These are phyloP conservation scores for Drosophila orosa DNA, from an alignment of 1,140 invertebrate genomes.

Conservation along the genomic window DNA sequence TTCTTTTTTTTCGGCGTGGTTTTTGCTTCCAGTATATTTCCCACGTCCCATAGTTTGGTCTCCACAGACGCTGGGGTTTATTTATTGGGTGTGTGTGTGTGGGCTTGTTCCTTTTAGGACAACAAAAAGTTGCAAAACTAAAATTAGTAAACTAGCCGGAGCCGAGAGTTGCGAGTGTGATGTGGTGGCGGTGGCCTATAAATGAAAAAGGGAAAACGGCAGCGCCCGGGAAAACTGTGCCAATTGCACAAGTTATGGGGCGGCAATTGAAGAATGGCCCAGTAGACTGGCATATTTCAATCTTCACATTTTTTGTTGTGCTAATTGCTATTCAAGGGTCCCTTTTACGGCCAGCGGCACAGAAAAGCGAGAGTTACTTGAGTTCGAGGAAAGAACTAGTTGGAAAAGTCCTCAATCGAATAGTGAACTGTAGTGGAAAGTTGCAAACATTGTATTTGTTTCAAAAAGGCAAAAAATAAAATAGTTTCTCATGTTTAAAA, in stretches of 20 bases:
- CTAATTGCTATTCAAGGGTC: slow-evolving; percentile 32
- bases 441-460: slow-evolving; percentile 7
- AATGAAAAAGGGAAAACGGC: slow-evolving; percentile 18
- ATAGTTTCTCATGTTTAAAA: background rate
- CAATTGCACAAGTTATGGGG: slow-evolving; percentile 68
- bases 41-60: slow-evolving; percentile 66
- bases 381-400: slow-evolving; percentile 19
- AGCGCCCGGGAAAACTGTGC: slow-evolving; percentile 51
- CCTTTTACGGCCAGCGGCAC: slow-evolving; percentile 18
- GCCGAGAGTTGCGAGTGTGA: slow-evolving; percentile 43
- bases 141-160: slow-evolving; percentile 55
- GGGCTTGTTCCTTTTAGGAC: slow-evolving; percentile 31
- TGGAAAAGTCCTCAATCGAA: slow-evolving; percentile 10
- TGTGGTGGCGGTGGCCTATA: slow-evolving; percentile 39
- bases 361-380: slow-evolving; percentile 30
- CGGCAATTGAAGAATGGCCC: slow-evolving; percentile 28
- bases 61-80: slow-evolving; percentile 62
- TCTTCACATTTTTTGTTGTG: slow-evolving; percentile 26
- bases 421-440: background rate
- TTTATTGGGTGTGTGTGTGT: slow-evolving; percentile 59
- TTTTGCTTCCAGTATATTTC: slow-evolving; percentile 69
- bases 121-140: slow-evolving; percentile 64
- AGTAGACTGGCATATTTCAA: slow-evolving; percentile 31
- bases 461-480: background rate
- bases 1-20: slow-evolving; percentile 53